phyloP scores from a whole-genome alignment of 2,797 vertebrate species.

The Pachyuromys duprasi region DNA sequence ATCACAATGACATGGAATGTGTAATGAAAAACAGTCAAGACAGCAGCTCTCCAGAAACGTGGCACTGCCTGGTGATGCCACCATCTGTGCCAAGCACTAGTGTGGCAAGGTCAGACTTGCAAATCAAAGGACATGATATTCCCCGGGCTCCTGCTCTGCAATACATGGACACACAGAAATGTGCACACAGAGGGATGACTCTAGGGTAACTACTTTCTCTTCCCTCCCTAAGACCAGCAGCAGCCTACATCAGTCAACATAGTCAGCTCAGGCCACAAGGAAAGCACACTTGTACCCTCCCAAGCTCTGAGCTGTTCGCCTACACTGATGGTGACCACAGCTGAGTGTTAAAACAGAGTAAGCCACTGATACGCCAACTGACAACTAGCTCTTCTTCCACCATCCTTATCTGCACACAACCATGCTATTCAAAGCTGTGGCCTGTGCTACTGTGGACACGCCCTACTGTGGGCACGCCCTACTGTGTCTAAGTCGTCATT shows the following conservation, averaged over 20 bases:
- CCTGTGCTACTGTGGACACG: not conserved
- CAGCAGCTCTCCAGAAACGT: not conserved
- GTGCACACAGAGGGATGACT: not conserved
- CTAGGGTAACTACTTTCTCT: not conserved
- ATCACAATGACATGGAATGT: not conserved
- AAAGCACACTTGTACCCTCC: not conserved
- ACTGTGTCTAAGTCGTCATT: not conserved
- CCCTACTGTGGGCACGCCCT: not conserved
- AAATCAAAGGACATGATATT: not conserved
- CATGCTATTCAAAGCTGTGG: not conserved
- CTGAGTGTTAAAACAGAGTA: not conserved
- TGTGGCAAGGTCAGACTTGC: not conserved
- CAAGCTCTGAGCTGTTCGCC: not conserved
- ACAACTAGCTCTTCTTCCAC: not conserved
- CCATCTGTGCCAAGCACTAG: not conserved
- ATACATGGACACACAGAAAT: not conserved
- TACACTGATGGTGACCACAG: not conserved
- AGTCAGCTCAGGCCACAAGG: not conserved
- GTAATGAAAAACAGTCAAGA: conserved; percentile 15
- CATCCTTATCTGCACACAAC: not conserved
- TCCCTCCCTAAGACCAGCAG: not conserved
- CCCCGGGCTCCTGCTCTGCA: not conserved
- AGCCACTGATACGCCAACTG: not conserved
- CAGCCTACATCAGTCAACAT: not conserved
- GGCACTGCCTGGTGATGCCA: not conserved